These are phyloP conservation scores for Pseudocheirus occidentalis DNA, from an alignment of 2,797 vertebrate species.

Conservation along the genomic window DNA sequence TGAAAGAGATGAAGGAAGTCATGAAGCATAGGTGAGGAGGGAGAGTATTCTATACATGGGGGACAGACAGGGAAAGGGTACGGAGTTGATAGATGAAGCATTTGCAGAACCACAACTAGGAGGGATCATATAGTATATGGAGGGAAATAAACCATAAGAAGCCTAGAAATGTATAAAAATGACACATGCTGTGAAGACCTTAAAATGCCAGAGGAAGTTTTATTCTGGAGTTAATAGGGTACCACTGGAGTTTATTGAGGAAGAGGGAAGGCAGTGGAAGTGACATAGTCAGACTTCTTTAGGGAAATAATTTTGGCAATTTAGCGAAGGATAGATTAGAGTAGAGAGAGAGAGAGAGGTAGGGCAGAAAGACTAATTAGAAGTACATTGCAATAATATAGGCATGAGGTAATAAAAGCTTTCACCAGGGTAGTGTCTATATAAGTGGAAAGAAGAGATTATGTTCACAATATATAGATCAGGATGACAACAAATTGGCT, in stretches of 20 bases:
- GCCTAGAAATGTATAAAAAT: neutral
- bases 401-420: too few species aligned
- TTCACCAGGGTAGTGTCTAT: neutral
- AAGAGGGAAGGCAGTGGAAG: neutral
- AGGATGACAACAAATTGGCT: too few species aligned
- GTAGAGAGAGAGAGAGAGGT: neutral
- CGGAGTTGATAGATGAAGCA: too few species aligned
- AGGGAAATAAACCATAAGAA: neutral
- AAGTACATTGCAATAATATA: too few species aligned
- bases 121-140: neutral
- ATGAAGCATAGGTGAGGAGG: neutral
- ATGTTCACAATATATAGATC: too few species aligned
- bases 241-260: neutral
- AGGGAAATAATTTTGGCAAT: neutral
- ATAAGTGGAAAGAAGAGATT: neutral
- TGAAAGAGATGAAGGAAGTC: neutral
- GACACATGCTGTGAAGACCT: neutral
- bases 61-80: neutral
- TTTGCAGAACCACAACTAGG: too few species aligned
- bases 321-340: neutral
- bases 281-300: neutral
- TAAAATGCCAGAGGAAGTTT: neutral
- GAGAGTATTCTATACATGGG: neutral
- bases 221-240: neutral
- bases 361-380: neutral